These are phyloP conservation scores for Escarpia spicata DNA, from an alignment of 2,888 invertebrate species.

Conservation along the genomic window DNA sequence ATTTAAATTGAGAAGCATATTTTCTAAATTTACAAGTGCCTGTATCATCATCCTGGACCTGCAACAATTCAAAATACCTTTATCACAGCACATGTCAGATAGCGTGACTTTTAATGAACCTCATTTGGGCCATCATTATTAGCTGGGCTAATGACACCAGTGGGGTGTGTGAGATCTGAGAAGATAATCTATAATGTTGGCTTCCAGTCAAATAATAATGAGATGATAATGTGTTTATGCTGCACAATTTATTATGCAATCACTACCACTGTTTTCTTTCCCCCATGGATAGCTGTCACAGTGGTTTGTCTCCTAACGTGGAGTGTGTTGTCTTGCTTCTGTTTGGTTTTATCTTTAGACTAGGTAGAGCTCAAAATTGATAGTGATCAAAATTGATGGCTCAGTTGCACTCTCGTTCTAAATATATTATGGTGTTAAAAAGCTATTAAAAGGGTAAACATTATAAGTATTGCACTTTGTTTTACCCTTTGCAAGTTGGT, in stretches of 20 bases:
- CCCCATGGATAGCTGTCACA: not conserved
- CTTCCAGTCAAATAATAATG: not conserved
- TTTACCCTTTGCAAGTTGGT: too few species aligned
- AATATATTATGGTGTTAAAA: too few species aligned
- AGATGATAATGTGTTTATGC: not conserved
- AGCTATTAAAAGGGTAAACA: too few species aligned
- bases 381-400: too few species aligned
- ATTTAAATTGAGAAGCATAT: not conserved
- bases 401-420: too few species aligned
- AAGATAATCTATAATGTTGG: not conserved
- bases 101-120: not conserved
- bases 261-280: not conserved
- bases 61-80: too few species aligned
- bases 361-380: not conserved
- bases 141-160: not conserved
- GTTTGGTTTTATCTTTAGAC: not conserved
- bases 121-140: not conserved
- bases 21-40: not conserved
- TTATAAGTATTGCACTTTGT: too few species aligned
- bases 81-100: not conserved
- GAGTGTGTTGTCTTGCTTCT: not conserved
- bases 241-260: not conserved
- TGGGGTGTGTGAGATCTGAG: not conserved
- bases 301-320: not conserved
- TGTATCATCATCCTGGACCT: not conserved